Conservation (phyloP, 1,140 invertebrate genomes). For the Drosophila nigromelanica region DNA sequence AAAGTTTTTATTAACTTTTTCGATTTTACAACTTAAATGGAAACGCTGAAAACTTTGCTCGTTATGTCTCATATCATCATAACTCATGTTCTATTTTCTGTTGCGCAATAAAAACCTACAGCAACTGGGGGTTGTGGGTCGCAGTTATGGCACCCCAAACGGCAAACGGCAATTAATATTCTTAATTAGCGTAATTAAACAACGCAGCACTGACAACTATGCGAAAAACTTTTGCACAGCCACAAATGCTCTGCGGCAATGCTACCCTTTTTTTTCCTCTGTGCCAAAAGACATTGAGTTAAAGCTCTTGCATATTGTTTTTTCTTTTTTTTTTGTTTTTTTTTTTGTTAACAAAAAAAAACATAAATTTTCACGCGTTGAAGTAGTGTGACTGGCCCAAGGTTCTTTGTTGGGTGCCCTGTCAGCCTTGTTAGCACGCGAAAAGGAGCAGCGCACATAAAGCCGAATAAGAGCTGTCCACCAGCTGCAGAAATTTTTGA, state of each 20-base stretch:
- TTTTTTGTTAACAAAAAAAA: slow-evolving; percentile 46
- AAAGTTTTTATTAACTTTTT: slow-evolving; percentile 72
- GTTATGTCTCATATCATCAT: slow-evolving; percentile 68
- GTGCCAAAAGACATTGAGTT: slow-evolving; percentile 39
- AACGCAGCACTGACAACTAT: slow-evolving; percentile 81
- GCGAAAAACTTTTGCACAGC: slow-evolving; percentile 61
- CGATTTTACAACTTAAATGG: slow-evolving; percentile 77
- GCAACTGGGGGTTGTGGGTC: slow-evolving; percentile 2
- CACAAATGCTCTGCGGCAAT: slow-evolving; percentile 45
- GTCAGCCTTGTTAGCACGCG: slow-evolving; percentile 73
- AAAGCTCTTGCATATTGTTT: slow-evolving; percentile 23
- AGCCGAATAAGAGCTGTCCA: slow-evolving; percentile 20
- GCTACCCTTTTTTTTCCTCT: slow-evolving; percentile 27
- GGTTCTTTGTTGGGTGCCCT: slow-evolving; percentile 41
- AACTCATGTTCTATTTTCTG: slow-evolving; percentile 73
- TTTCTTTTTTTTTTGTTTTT: slow-evolving; percentile 11
- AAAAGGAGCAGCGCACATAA: slow-evolving; percentile 24
- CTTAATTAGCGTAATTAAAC: slow-evolving; percentile 84
- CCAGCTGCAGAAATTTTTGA: slow-evolving; percentile 67
- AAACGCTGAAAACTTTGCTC: slow-evolving; percentile 56
- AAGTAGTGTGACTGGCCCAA: slow-evolving; percentile 32
- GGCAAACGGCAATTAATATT: slow-evolving; percentile 81
- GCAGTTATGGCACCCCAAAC: slow-evolving; percentile 40
- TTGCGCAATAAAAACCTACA: slow-evolving; percentile 33
- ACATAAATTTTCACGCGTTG: slow-evolving; percentile 73